Percentiles rank a stretch among this genome's conserved stretches.
phyloP scores from a whole-genome alignment of 2,888 invertebrate species.

The Sphaerophoria taeniata region DNA sequence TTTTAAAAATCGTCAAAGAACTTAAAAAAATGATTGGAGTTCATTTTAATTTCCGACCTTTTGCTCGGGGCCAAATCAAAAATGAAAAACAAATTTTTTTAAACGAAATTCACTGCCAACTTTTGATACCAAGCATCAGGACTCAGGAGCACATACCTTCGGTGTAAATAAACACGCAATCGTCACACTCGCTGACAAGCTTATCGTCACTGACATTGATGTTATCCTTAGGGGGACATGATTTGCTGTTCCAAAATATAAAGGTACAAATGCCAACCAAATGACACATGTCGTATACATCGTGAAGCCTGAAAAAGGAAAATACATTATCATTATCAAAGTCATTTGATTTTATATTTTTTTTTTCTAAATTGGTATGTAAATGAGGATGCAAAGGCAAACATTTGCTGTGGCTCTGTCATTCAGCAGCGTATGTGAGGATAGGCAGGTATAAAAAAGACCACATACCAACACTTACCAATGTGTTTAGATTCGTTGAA shows the following conservation, averaged over 20 bases:
- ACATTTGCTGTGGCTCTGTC: too few relatives aligned
- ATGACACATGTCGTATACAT: conserved; percentile 99
- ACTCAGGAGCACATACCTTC: conserved; percentile 85
- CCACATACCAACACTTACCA: conserved; percentile 85
- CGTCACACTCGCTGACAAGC: conserved; percentile 96
- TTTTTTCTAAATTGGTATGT: neutral
- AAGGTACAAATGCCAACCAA: conserved; percentile 98
- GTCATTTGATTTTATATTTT: conserved; percentile 16
- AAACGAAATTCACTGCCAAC: neutral
- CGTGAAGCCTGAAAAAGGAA: conserved; percentile 89
- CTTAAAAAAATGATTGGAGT: conserved; percentile 15
- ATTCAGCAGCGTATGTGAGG: too few relatives aligned
- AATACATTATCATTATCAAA: conserved; percentile 25
- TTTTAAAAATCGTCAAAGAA: conserved; percentile 1
- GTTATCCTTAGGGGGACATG: conserved; percentile 96
- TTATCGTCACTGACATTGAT: conserved; percentile 97
- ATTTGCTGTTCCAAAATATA: conserved; percentile 97
- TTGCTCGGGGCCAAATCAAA: conserved; percentile 11
- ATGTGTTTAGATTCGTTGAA: conserved; percentile 99
- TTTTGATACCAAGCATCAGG: neutral
- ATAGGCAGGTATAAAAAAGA: neutral
- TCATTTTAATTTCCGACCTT: conserved; percentile 31
- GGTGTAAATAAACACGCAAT: conserved; percentile 96
- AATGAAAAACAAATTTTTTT: conserved; percentile 52
- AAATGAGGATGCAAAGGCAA: neutral